Conservation (phyloP, 2,797 vertebrate genomes). For the Melopsittacus undulatus region DNA sequence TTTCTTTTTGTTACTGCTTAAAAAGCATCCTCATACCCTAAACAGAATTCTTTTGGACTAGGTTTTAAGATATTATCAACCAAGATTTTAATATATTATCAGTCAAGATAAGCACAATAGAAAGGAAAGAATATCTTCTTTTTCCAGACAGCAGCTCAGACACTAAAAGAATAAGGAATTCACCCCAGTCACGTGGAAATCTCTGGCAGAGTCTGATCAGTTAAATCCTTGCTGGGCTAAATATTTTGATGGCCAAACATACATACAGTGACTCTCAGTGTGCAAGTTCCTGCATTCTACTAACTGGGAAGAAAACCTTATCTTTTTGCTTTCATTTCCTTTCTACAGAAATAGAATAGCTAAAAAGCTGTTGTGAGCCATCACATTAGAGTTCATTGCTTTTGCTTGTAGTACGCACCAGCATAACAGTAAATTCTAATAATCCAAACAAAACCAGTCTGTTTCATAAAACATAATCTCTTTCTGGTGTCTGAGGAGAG, state of each 20-base stretch:
- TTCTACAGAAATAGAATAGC: constrained; percentile 24
- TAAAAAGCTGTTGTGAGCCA: constrained; percentile 8
- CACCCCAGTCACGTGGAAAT: neutral
- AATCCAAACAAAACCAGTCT: constrained; percentile 20
- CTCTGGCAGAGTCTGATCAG: neutral
- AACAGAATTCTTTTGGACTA: neutral
- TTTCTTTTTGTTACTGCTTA: neutral
- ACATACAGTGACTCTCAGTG: neutral
- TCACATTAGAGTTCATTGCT: constrained; percentile 24
- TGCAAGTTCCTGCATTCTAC: neutral
- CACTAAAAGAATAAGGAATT: neutral
- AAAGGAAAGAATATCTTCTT: neutral
- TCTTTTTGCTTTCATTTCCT: neutral
- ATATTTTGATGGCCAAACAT: neutral
- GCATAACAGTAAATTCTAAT: constrained; percentile 31
- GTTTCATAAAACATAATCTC: constrained; percentile 11
- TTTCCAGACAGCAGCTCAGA: neutral
- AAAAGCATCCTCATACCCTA: neutral
- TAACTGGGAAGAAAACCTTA: neutral
- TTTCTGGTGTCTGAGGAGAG: constrained; percentile 20
- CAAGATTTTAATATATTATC: neutral
- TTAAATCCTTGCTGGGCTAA: neutral
- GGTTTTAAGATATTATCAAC: neutral
- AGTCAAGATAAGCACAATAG: neutral
- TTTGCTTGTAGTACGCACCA: constrained; percentile 19